Evolutionary conservation across 37 sponge, comb jelly and placozoan species (phyloP).

Genomic region (Agelas oroides): DNA sequence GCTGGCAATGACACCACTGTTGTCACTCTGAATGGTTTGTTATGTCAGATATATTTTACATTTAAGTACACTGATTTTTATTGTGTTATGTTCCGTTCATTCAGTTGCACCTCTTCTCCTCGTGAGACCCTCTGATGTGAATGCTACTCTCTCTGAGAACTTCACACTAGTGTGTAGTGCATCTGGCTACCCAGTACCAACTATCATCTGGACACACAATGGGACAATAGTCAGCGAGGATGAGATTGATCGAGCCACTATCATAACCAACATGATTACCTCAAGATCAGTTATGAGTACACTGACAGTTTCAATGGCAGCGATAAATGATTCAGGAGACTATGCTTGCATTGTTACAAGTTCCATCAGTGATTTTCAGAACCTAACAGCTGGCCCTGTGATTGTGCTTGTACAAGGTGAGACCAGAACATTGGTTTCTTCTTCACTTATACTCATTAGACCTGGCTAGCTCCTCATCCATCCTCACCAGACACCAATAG

Average conservation of each 20-base stretch:
- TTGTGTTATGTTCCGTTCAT: not conserved
- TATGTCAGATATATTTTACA: not conserved
- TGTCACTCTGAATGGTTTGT: conserved; percentile 29
- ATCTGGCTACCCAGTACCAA: conserved; percentile 49
- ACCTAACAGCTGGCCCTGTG: conserved; percentile 5
- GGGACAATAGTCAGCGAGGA: conserved; percentile 1
- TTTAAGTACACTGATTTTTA: no score
- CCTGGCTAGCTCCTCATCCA: no score
- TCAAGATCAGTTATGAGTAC: conserved; percentile 4
- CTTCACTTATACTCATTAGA: no score
- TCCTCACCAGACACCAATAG: no score
- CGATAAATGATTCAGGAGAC: conserved; percentile 50
- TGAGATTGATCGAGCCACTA: not conserved
- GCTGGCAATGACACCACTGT: conserved; percentile 57
- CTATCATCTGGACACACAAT: conserved; percentile 69
- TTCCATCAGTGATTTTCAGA: not conserved
- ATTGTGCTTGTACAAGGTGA: conserved; percentile 62
- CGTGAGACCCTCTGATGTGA: conserved; percentile 3
- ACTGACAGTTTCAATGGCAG: conserved; percentile 32
- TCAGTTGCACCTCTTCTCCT: conserved; percentile 57
- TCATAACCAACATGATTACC: not conserved
- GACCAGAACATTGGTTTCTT: not conserved
- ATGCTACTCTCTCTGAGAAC: conserved; percentile 16
- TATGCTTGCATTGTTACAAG: conserved; percentile 46
- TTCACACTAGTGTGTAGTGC: conserved; percentile 33